Percentiles rank a stretch among this genome's conserved stretches.
Conservation (phyloP, 2,888 invertebrate species). For the Onthophagus sagittarius region DNA sequence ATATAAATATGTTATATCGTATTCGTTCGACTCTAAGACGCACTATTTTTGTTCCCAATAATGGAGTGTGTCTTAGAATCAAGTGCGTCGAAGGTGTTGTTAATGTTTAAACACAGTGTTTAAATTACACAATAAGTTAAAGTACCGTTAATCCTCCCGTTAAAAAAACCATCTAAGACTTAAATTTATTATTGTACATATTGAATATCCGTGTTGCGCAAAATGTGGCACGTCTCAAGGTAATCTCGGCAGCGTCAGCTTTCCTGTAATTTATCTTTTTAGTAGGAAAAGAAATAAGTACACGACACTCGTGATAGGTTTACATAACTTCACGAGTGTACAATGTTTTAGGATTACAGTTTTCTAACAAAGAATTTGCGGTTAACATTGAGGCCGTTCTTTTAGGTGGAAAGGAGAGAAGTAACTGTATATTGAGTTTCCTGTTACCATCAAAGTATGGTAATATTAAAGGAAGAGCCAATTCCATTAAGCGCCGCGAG, state of each 20-base stretch:
- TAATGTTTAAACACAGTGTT: too few species aligned
- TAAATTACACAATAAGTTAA: too few species aligned
- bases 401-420: background rate
- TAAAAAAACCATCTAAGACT: too few species aligned
- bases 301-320: background rate
- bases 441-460: background rate
- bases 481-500: background rate
- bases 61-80: too few species aligned
- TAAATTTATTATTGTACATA: too few species aligned
- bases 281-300: background rate
- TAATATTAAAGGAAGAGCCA: background rate
- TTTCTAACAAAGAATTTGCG: background rate
- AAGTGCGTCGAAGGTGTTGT: too few species aligned
- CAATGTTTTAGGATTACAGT: background rate
- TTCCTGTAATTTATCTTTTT: background rate
- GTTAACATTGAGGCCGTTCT: background rate
- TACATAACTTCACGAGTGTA: background rate
- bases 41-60: too few species aligned
- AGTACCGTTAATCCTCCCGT: too few species aligned
- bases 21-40: too few species aligned
- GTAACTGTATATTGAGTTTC: background rate
- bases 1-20: too few species aligned
- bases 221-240: background rate
- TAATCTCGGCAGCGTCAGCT: background rate
- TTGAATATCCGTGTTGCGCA: too few species aligned